Base-by-base conservation (phyloP, 2,797 vertebrate genomes). In the Vipera ursinii region DNA sequence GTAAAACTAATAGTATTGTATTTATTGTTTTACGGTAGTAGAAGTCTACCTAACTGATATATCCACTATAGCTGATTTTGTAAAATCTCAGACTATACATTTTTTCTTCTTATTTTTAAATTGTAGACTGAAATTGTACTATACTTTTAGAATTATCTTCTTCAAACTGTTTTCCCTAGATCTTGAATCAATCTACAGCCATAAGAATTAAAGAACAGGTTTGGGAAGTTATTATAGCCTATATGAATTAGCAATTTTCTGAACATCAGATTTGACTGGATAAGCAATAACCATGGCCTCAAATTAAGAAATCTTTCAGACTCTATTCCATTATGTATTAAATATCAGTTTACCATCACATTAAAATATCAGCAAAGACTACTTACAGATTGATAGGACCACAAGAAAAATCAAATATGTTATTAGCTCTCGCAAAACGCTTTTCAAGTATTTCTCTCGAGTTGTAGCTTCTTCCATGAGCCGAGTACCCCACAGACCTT, bases 401-500 rank as follows among this genome's bases (percentile, higher is more conserved):
- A 99, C 93, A 9, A 99, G 98, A 95, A 99, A 99, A 26, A 98
- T 90, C 4, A 98, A 9, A 85, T 99, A 99, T 0, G 98, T 99
- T 92, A 99, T 91, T 98, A 99, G 96, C 96, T 99, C 99, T 94
- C 99, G 97, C 65, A 99, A 95, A 78, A 99, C 97, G 3, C 98
- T 99, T 96, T 97, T 98, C 94, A 99, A 98, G 92, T 99, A 99
- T 57, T 97, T 97, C 96, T 99, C 99, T 95, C 99, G 97, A 96
- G 98, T 99, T 94, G 97, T 98, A 92, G 96, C 98, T 95, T 99
- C 99, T 95, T 99, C 99, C 98, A 99, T 98, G 93, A 99, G 97
- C 90, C 99, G 98, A 55, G 99, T 99, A 51, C 99, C 98, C 99
- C 99, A 99, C 91, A 99, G 96, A 96, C 98, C 99, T 99, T 96